Percentiles rank a stretch among this genome's conserved stretches.
phyloP scores from a whole-genome alignment of 2,888 invertebrate species.

The Drosophila robusta region DNA sequence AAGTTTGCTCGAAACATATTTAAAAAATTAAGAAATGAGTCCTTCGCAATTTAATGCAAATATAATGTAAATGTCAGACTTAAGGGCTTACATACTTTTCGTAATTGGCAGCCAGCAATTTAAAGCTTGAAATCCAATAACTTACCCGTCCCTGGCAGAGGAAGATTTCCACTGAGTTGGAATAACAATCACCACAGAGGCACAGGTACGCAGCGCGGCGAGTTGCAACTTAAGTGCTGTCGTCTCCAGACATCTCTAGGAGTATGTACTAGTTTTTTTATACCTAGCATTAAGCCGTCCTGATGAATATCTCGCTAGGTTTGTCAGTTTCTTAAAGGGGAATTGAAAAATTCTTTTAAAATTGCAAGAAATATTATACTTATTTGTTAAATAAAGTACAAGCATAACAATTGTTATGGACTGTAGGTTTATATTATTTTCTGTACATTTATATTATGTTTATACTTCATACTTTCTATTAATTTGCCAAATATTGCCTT shows the following conservation, averaged over 20 bases:
- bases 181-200: conserved; percentile 40
- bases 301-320: background rate
- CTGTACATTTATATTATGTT: no score
- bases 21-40: background rate
- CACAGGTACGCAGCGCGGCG: conserved; percentile 3
- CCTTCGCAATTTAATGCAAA: conserved; percentile 26
- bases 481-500: no score
- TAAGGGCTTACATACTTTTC: conserved; percentile 8
- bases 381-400: background rate
- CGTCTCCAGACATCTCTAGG: conserved; percentile 34
- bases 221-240: conserved; percentile 62
- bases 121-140: conserved; percentile 38
- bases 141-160: conserved; percentile 6
- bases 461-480: no score
- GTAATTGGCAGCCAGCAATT: conserved; percentile 15
- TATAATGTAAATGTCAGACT: conserved; percentile 38
- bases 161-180: conserved; percentile 53
- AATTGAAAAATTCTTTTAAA: background rate
- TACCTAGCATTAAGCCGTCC: background rate
- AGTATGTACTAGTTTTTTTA: conserved; percentile 16
- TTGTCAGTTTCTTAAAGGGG: conserved; percentile 9
- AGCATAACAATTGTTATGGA: background rate
- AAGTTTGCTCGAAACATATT: conserved; percentile 3
- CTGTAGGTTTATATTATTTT: no score
- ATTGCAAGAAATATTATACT: no score